Base-by-base conservation (phyloP, 2,797 vertebrate species). In the Nannoperca australis region DNA sequence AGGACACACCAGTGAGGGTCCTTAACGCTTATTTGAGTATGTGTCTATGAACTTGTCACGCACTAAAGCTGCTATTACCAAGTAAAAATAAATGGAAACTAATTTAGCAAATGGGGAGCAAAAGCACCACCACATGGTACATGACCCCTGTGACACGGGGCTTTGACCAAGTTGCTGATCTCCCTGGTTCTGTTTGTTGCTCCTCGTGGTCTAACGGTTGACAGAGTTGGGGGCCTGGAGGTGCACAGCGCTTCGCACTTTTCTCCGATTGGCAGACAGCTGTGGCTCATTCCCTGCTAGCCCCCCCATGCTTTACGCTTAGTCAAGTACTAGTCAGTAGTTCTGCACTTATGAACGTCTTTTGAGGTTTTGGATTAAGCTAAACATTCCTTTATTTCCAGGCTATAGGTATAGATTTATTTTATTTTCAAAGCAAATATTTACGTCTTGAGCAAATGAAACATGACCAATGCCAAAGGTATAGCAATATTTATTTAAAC, bases 11-110 rank as follows among this genome's bases (percentile, higher is more conserved):
- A 44, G 53, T 3, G 51, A 81, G 67, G 76, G 55, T 70, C 82
- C 76, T 89, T 11, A 70, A 77, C 32, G 65, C 82, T 91, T 88
- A 74, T 90, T 82, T 81, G 50, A 84, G 83, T 68, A 45, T 77
- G 84, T 81, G 89, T 89, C 90, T 88, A 71, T 81, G 85, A 88
- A 86, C 81, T 68, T 93, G 91, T 94, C 92, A 94, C 50, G 75
- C 78, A 77, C 90, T 59, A 49, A 85, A 91, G 79, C 83, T 62
- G 70, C 92, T 91, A 89, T 94, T 91, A 93, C 84, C 83, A 87
- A 91, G 91, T 85, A 90, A 68, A 95, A 95, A 95, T 94, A 95
- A 95, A 95, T 94, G 82, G 66, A 90, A 85, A 79, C 90, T 93
- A 91, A 95, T 94, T 95, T 91, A 77, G 80, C 38, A 61, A 87